Conservation (phyloP, 2,113 vertebrate species). For the Hippoglossus stenolepis region DNA sequence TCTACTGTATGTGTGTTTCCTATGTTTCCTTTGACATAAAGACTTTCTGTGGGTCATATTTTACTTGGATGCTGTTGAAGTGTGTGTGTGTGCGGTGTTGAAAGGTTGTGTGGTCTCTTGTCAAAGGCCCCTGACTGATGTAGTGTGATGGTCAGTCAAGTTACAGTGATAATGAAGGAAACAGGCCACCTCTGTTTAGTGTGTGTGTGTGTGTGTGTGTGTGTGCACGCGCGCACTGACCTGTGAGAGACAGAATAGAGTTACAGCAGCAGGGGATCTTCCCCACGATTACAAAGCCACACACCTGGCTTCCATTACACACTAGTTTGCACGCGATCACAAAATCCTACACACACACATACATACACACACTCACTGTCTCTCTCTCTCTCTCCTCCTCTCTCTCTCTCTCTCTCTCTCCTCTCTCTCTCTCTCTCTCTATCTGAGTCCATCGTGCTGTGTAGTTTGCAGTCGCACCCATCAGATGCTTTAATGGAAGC, state of each 20-base stretch:
- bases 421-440: slow-evolving; percentile 23
- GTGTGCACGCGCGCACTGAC: slow-evolving; percentile 38
- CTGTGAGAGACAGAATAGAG: slow-evolving; percentile 58
- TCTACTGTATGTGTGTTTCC: background rate
- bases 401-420: slow-evolving; percentile 13
- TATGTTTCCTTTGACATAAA: slow-evolving; percentile 1
- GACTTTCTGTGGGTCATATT: slow-evolving; percentile 37
- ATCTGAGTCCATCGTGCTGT: slow-evolving; percentile 24
- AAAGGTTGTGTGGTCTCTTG: slow-evolving; percentile 56
- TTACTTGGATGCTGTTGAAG: slow-evolving; percentile 27
- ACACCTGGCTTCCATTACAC: slow-evolving; percentile 70
- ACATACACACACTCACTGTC: background rate
- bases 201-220: slow-evolving; percentile 20
- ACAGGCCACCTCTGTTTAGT: slow-evolving; percentile 31
- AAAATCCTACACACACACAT: background rate
- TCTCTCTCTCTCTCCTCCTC: background rate
- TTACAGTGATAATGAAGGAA: slow-evolving; percentile 60
- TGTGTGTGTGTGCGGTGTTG: slow-evolving; percentile 41
- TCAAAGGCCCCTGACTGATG: slow-evolving; percentile 58
- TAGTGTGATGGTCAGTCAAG: slow-evolving; percentile 53
- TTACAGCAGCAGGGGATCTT: slow-evolving; percentile 60
- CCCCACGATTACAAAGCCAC: slow-evolving; percentile 53
- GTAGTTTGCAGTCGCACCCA: slow-evolving; percentile 37
- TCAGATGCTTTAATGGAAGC: slow-evolving; percentile 64
- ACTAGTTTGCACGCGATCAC: slow-evolving; percentile 42